Evolutionary conservation across 2,888 invertebrate species (phyloP).

Genomic region (Axea sp.): DNA sequence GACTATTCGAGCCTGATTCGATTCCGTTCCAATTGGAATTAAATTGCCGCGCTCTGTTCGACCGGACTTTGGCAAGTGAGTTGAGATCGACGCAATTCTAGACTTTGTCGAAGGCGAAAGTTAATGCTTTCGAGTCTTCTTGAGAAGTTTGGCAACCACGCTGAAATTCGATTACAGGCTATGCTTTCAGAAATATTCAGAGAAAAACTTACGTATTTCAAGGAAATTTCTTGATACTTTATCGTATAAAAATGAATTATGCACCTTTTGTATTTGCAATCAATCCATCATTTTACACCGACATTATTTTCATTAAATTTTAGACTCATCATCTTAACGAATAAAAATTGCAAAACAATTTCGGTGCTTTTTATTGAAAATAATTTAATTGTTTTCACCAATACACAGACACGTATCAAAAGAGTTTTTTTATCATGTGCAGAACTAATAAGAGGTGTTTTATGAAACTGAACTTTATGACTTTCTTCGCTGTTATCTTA

Average conservation of each 20-base stretch:
- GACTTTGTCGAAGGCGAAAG: conserved; percentile 59
- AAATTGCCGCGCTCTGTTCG: conserved; percentile 62
- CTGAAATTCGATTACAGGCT: conserved; percentile 55
- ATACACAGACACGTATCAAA: not conserved
- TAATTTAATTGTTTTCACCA: conserved; percentile 2
- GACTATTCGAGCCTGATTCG: conserved; percentile 64
- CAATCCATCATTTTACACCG: conserved; percentile 24
- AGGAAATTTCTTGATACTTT: conserved; percentile 35
- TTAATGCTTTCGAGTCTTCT: conserved; percentile 58
- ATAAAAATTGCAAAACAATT: no score
- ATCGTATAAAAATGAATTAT: conserved; percentile 24
- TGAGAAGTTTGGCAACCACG: conserved; percentile 59
- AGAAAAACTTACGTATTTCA: conserved; percentile 51
- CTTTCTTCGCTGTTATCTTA: conserved; percentile 27
- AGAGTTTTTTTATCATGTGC: conserved; percentile 13
- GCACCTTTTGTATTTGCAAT: conserved; percentile 15
- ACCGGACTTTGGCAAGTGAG: conserved; percentile 59
- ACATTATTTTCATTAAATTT: not conserved
- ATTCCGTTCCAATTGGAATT: conserved; percentile 62
- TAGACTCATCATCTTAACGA: no score
- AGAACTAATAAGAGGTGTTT: conserved; percentile 23
- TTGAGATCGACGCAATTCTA: conserved; percentile 56
- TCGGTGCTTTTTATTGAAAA: not conserved
- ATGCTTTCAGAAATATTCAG: conserved; percentile 57
- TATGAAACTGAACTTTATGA: conserved; percentile 37